Base-by-base conservation (phyloP, 1,140 invertebrate species). In the Drosophila tani region DNA sequence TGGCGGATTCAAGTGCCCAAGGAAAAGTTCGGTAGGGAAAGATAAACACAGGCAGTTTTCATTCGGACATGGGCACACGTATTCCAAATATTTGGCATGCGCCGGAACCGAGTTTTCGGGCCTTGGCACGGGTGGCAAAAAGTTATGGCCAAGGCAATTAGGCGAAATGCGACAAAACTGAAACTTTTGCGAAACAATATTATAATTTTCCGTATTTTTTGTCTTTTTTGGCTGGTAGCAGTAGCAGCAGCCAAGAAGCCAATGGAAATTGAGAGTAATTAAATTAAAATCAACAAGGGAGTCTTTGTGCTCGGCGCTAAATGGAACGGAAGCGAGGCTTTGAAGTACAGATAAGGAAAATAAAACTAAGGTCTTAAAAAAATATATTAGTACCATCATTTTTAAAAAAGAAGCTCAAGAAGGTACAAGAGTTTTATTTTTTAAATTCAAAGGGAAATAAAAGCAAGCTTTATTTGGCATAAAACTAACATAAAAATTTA, bases 241-340 rank as follows among this genome's bases (percentile, higher is more conserved):
- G 40, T 38, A 51, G 15, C 43, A 29, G 53, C 38, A 82, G 45
- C 45, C 49, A 60, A 53, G 58, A 41, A 75, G 63, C 49, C 64
- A 79, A 67, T 79, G 62, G 75, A 81, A 88, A 84, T 84, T 77
- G 82, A 82, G 81, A 76, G 68, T 85, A 90, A 90, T 90, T 90
- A 85, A 90, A 90, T 90, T 84, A 90, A 90, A 76, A 84, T 79
- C 75, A 90, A 76, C 85, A 81, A 75, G 85, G 84, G 84, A 88
- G 73, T 76, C 73, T 81, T 86, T 75, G 43, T 27, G 58, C 21
- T 9, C 7, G 19, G 12, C 32, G 45, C 57, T 38, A 60, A 77
- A 57, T 38, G 43, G n/a, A 57, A 59, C 17, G 4, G 53, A 49
- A 41, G 17, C 4, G 3, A 32, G 8, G 12, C 47, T 68, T 14